phyloP scores from a whole-genome alignment of 2,888 invertebrate genomes.

The Dugesia japonica region DNA sequence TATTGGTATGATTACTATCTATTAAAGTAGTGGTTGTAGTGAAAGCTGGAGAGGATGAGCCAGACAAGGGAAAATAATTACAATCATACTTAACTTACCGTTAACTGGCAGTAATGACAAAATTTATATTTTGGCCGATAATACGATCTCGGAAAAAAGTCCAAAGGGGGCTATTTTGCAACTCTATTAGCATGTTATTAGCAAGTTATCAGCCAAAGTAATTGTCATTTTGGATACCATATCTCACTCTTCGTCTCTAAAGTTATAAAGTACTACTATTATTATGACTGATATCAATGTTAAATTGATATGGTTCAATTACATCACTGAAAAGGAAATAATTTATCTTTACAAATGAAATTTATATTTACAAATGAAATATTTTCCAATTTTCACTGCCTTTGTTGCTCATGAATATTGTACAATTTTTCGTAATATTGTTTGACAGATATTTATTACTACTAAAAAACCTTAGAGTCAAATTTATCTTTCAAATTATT shows the following conservation, averaged over 20 bases:
- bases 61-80: too few species aligned
- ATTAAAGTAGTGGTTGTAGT: too few species aligned
- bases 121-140: too few species aligned
- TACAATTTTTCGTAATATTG: background rate
- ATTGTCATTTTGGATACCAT: background rate
- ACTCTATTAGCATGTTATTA: background rate
- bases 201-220: background rate
- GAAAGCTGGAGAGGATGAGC: too few species aligned
- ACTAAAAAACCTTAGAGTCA: background rate
- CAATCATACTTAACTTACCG: too few species aligned
- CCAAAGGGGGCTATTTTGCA: background rate
- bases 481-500: background rate
- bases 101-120: too few species aligned
- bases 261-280: background rate
- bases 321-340: background rate
- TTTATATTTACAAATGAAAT: too few species aligned
- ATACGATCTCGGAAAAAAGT: background rate
- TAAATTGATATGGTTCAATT: background rate
- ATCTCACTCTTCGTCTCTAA: too few species aligned
- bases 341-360: too few species aligned
- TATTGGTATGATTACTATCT: too few species aligned
- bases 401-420: background rate
- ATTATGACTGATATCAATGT: background rate
- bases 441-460: background rate
- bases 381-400: too few species aligned